Conservation (phyloP, 2,113 vertebrate species). For the Notothenia coriiceps region DNA sequence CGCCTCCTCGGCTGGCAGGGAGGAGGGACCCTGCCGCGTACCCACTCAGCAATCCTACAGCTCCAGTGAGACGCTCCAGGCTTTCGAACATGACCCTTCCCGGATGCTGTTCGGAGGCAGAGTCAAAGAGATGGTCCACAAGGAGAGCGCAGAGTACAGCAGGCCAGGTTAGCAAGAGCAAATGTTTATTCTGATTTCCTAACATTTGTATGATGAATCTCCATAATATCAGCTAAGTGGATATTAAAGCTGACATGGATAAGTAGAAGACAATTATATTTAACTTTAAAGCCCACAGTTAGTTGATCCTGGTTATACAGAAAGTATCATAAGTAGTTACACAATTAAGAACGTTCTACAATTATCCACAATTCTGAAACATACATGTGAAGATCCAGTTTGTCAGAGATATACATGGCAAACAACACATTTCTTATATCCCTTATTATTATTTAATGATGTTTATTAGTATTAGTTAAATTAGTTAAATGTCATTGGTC, state of each 20-base stretch:
- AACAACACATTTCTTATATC: conserved; percentile 18
- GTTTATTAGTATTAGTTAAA: neutral
- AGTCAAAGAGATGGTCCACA: conserved; percentile 94
- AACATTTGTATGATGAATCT: neutral
- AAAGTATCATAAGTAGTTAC: neutral
- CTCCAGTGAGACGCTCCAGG: conserved; percentile 97
- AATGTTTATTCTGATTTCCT: neutral
- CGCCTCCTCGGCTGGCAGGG: conserved; percentile 90
- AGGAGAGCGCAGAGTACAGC: conserved; percentile 91
- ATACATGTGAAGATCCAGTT: neutral
- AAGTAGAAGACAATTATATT: neutral
- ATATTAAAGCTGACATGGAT: neutral
- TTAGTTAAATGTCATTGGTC: conserved; percentile 26
- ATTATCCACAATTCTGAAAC: neutral
- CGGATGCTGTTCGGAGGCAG: conserved; percentile 93
- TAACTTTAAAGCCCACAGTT: neutral
- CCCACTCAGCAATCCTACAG: conserved; percentile 98
- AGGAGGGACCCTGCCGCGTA: conserved; percentile 89
- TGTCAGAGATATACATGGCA: neutral
- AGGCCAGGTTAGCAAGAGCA: conserved; percentile 89
- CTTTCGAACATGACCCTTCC: conserved; percentile 96
- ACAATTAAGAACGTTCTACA: neutral
- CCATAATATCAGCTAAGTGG: neutral
- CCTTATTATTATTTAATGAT: conserved; percentile 21
- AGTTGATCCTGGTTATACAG: neutral